Evolutionary conservation across 2,888 invertebrate genomes (phyloP), one percentile per base, ranked within the genome.

Genomic region (Macaria notata): DNA sequence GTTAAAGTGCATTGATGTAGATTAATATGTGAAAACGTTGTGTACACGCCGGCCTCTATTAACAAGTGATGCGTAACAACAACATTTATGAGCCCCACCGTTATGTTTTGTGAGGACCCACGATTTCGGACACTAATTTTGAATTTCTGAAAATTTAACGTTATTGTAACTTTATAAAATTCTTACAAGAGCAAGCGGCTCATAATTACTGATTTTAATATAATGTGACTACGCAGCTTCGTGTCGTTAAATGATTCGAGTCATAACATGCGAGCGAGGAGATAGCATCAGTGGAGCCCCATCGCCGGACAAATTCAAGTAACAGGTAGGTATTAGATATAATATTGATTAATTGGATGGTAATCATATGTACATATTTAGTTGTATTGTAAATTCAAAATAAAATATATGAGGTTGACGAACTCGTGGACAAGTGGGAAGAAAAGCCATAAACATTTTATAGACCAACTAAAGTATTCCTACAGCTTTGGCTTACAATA

Each of bases 381-480:
- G 78, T 73, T 77, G 79, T 80, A 86, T 86, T 86, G 81, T 84
- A 82, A 81, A 85, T 83, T 80, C 70, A 73, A 78, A 76, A 71
- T 73, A 75, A 78, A 83, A 84, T 83, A 83, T 81, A 85, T 80
- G 80, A 77, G 83, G 79, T 81, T 76, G 69, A 68, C 70, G 83
- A 85, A 81, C 86, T 78, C 70, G 62, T 64, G 73, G 72, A 73
- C 74, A 83, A 86, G 83, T 86, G 83, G 84, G 84, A 86, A 85
- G 85, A 84, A 83, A 84, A 81, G 86, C 76, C 72, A 87, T 88
- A 87, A 86, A 85, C 67, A 70, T 78, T 84, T 88, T 86, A 87
- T 85, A 76, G 81, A 72, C 73, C 72, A 71, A 78, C 78, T 75
- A 75, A 76, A 74, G 70, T 78, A 79, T 67, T 79, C 75, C 74